These are phyloP conservation scores for Schizopygopsis malacanthus DNA, from an alignment of 2,797 vertebrate genomes.

Conservation along the genomic window DNA sequence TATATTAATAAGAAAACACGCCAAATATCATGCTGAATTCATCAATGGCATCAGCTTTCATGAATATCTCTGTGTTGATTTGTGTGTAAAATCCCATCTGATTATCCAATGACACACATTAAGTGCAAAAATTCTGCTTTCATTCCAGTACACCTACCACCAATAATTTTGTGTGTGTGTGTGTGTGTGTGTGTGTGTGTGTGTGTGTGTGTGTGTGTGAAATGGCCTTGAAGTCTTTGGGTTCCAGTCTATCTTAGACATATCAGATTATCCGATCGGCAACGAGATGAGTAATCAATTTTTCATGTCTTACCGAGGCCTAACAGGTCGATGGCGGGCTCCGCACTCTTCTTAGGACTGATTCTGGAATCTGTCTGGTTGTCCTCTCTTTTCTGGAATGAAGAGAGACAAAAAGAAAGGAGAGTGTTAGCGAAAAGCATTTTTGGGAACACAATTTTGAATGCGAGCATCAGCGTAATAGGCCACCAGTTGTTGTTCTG, in stretches of 20 bases:
- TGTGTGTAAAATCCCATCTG: background rate
- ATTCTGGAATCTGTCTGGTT: slow-evolving; percentile 82
- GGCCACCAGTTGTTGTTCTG: slow-evolving; percentile 8
- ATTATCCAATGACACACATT: background rate
- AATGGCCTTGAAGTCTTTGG: slow-evolving; percentile 1
- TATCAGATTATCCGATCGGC: slow-evolving; percentile 28
- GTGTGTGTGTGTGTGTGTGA: background rate
- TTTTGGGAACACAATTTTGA: slow-evolving; percentile 13
- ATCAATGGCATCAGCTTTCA: background rate
- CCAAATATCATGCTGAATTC: background rate
- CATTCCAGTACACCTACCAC: background rate
- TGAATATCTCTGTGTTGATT: background rate
- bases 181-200: background rate
- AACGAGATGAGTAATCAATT: slow-evolving; percentile 44
- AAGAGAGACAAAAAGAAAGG: slow-evolving; percentile 59
- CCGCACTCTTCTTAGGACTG: slow-evolving; percentile 85
- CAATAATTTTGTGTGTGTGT: background rate
- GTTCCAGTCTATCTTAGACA: slow-evolving; percentile 7
- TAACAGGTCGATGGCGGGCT: slow-evolving; percentile 90
- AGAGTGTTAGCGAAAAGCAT: background rate
- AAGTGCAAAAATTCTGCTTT: background rate
- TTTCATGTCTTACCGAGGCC: slow-evolving; percentile 88
- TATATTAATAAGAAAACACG: background rate
- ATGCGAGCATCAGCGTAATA: background rate
- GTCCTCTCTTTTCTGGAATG: slow-evolving; percentile 84